Conservation (phyloP, 2,113 vertebrate genomes). For the Vidua macroura region DNA sequence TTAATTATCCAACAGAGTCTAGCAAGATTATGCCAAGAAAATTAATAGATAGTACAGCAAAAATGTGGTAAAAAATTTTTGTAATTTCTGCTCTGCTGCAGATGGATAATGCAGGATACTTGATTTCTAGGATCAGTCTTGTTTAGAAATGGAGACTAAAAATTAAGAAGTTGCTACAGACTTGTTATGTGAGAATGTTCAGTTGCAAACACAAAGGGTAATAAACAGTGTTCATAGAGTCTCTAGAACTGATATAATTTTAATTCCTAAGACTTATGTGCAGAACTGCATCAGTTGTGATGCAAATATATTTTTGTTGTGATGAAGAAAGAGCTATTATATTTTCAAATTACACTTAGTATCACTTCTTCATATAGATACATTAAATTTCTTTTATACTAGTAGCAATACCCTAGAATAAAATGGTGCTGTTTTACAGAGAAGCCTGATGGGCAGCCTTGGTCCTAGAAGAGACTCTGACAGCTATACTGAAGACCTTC, state of each 20-base stretch:
- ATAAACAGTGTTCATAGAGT: background rate
- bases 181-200: background rate
- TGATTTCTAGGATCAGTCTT: background rate
- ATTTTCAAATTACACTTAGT: background rate
- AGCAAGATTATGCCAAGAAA: background rate
- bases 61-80: background rate
- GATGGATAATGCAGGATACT: background rate
- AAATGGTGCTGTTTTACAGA: background rate
- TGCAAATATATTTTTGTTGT: background rate
- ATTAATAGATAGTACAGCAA: background rate
- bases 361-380: background rate
- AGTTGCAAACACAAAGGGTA: background rate
- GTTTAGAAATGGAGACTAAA: background rate
- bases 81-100: background rate
- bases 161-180: background rate
- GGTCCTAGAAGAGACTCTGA: background rate
- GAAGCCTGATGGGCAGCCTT: background rate
- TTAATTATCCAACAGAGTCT: background rate
- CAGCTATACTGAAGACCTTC: fast-evolving
- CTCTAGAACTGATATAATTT: background rate
- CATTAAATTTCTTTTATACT: background rate
- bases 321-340: background rate
- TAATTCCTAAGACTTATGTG: background rate
- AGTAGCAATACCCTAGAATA: background rate
- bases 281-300: background rate